These are phyloP conservation scores for Cavia porcellus DNA, from an alignment of 2,113 vertebrate genomes.

Conservation along the genomic window DNA sequence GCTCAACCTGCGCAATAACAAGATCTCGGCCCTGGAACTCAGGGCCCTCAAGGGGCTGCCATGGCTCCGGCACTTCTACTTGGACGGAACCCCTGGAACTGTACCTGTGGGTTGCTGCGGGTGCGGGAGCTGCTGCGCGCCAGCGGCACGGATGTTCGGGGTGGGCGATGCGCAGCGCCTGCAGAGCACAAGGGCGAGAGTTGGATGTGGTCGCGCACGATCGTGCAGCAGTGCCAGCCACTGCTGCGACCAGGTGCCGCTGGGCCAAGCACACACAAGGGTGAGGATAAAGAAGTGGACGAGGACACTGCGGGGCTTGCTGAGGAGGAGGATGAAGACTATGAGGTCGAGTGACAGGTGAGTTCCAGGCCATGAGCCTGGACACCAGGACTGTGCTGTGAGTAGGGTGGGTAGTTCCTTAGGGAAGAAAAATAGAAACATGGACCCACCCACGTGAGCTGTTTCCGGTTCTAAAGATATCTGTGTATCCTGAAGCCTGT, in stretches of 20 bases:
- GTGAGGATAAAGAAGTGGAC: background rate
- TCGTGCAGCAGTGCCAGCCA: slow-evolving; percentile 87
- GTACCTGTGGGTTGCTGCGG: slow-evolving; percentile 89
- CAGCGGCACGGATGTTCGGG: slow-evolving; percentile 89
- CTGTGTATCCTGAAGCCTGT: background rate
- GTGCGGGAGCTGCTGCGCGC: slow-evolving; percentile 86
- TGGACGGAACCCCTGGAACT: slow-evolving; percentile 93
- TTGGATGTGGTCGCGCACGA: slow-evolving; percentile 90
- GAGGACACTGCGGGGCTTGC: no score
- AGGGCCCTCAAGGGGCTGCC: slow-evolving; percentile 44
- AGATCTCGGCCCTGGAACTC: slow-evolving; percentile 84
- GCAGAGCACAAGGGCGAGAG: slow-evolving; percentile 87
- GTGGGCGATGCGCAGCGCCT: slow-evolving; percentile 88
- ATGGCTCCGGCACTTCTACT: slow-evolving; percentile 88
- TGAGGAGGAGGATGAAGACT: background rate
- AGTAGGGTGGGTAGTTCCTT: background rate
- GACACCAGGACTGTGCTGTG: background rate
- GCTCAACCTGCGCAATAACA: slow-evolving; percentile 92
- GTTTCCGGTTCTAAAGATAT: slow-evolving; percentile 9
- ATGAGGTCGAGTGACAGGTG: background rate
- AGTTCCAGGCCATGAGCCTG: background rate
- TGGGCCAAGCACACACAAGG: slow-evolving; percentile 12
- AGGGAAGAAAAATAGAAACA: background rate
- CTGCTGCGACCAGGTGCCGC: slow-evolving; percentile 72
- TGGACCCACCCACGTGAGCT: background rate